Base-by-base conservation (phyloP, 1,140 invertebrate species). In the Artemia franciscana region DNA sequence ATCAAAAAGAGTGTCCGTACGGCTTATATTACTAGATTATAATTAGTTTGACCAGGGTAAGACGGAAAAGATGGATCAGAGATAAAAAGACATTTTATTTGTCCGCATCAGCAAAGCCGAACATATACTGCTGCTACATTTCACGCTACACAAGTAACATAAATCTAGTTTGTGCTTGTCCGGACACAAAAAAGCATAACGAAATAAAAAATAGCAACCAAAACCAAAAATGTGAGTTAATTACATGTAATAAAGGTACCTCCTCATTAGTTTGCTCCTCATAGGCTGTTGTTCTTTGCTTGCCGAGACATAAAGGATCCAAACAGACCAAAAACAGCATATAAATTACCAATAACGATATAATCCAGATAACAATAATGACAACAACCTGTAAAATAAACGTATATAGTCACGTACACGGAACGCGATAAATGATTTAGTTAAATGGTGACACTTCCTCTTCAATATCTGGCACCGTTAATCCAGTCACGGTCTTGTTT, bases 221-320 rank as follows among this genome's bases (percentile, higher is more conserved):
- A 51, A 51, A 15, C 39, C 12, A 15, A 18, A 24, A 24, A 59
- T 61, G 26, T 26, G 66, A 63, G 65, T 68, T 67, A 63, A 69
- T 51, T 51, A 51, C 39, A 51, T 51, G 39, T 51, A 51, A 51
- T 51, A 51, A 65, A 66, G 77, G 78, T 79, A 91, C 87, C 76
- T 93, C 92, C 81, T 98, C 94, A 76, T 97, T 92, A 64, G 86
- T 91, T 70, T 98, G 93, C 71, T 97, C 90, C 73, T 91, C 84
- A 73, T 98, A 98, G n/a, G 70, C 69, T 4, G 72, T 65, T 28
- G 81, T 86, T 24, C 85, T 84, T 67, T 88, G 78, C 72, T 91
- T 92, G 69, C 93, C 93, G 28, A 98, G 78, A 51, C 39, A 51
- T 65, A 98, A 77, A 4, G 94, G 94, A 76, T 98, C 94, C 72